A percentile compares a stretch with the other conserved stretches of the same genome.
Conservation (phyloP, 2,797 vertebrate species). For the Sciurus carolinensis region DNA sequence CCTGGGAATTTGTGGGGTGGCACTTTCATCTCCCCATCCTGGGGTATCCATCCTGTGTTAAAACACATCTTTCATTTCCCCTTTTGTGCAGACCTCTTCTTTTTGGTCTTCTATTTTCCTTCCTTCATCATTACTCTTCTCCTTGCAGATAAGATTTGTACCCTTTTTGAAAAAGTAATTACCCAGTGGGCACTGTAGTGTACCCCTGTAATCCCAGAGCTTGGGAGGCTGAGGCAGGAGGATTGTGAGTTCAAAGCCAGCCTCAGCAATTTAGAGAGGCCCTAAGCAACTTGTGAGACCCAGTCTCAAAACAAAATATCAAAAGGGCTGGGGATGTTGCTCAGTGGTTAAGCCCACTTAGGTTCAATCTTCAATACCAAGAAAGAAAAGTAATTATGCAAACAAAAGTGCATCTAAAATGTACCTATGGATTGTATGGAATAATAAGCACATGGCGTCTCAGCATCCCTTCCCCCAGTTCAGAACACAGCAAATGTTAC, state of each 20-base stretch:
- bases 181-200: not conserved
- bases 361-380: no score
- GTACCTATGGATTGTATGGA: not conserved
- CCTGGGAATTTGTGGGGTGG: not conserved
- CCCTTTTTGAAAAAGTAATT: not conserved
- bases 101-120: not conserved
- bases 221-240: no score
- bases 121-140: not conserved
- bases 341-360: no score
- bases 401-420: not conserved
- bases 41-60: not conserved
- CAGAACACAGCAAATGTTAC: not conserved
- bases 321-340: no score
- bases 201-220: no score
- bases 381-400: not conserved
- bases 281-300: no score
- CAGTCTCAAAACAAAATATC: no score
- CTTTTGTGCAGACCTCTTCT: not conserved
- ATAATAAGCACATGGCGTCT: not conserved
- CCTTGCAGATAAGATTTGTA: not conserved
- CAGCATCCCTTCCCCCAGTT: accelerated
- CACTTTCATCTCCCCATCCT: not conserved
- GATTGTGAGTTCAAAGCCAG: no score
- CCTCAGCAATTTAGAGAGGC: no score
- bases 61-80: not conserved